Base-by-base conservation (phyloP, 2,797 vertebrate genomes). In the Hypotaenidia okinawae region DNA sequence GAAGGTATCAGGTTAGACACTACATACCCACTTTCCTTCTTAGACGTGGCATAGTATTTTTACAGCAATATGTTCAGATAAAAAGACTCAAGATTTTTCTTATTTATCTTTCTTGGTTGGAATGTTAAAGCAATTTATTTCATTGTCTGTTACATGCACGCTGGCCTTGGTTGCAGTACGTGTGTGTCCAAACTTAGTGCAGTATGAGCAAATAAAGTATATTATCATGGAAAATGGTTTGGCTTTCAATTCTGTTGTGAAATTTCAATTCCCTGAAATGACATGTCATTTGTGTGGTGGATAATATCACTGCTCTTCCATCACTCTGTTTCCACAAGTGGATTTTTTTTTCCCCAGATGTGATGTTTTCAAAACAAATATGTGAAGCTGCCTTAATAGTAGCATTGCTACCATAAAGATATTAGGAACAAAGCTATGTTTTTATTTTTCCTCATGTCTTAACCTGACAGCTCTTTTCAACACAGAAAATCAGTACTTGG, bases 401-500 rank as follows among this genome's bases (percentile, higher is more conserved):
- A 77, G 37, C 52, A 59, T 81, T 87, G 77, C 61, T 85, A 35
- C 73, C n/a, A 15, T 77, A 61, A 87, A 77, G 70, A n/a, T 80
- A 70, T 7, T 58, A 43, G 27, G 47, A 91, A 74, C 35, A 85
- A 80, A 79, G 27, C 30, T 69, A 7, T 32, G 57, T 21, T 69
- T 69, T 77, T 72, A 54, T 83, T 92, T 95, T 87, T 84, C 25
- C 61, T 83, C 14, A 0, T 77, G 16, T 78, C 59, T 91, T 84
- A 79, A 93, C 59, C 67, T 79, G 67, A 32, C 54, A 89, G 25
- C 51, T 70, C 37, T 84, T 77, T 87, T 77, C 75, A 85, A 30
- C 35, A 54, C 27, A 87, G 43, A 58, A 73, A 64, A 77, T 90
- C 90, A 64, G 57, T 90, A 93, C 61, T 78, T 94, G 90, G 33